These are phyloP conservation scores for Myanophis thanlyinensis DNA, from an alignment of 2,113 vertebrate genomes.

Conservation along the genomic window DNA sequence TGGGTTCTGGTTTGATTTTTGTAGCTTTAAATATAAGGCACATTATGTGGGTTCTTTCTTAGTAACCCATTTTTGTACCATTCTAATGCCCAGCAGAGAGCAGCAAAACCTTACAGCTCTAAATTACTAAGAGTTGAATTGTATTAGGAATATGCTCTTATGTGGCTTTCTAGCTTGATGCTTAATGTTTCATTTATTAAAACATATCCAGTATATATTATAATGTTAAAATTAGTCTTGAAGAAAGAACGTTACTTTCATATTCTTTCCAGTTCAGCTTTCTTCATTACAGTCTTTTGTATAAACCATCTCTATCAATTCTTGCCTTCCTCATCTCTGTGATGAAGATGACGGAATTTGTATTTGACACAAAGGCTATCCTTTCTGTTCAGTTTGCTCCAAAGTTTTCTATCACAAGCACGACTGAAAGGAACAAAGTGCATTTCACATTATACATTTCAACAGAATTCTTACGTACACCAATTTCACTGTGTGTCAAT, in stretches of 20 bases:
- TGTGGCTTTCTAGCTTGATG: not conserved
- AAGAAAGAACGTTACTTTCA: not conserved
- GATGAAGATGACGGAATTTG: not conserved
- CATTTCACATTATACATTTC: not conserved
- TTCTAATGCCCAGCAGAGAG: conserved; percentile 5
- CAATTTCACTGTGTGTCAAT: not conserved
- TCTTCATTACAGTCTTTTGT: not conserved
- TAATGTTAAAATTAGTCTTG: not conserved
- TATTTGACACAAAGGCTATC: not conserved
- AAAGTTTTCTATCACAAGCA: not conserved
- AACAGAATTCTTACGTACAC: not conserved
- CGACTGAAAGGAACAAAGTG: not conserved
- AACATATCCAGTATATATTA: not conserved
- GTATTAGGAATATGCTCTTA: not conserved
- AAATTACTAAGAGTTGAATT: not conserved
- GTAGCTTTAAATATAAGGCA: not conserved
- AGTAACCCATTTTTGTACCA: not conserved
- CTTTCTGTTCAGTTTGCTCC: not conserved
- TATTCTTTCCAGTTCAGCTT: not conserved
- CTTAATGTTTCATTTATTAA: conserved; percentile 7
- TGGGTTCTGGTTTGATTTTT: not conserved
- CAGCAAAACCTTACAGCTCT: not conserved
- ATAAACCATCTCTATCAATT: not conserved
- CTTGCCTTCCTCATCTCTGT: not conserved
- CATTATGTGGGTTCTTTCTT: not conserved